Evolutionary conservation across 2,888 invertebrate genomes (phyloP).

Genomic region (Hetaerina titia): DNA sequence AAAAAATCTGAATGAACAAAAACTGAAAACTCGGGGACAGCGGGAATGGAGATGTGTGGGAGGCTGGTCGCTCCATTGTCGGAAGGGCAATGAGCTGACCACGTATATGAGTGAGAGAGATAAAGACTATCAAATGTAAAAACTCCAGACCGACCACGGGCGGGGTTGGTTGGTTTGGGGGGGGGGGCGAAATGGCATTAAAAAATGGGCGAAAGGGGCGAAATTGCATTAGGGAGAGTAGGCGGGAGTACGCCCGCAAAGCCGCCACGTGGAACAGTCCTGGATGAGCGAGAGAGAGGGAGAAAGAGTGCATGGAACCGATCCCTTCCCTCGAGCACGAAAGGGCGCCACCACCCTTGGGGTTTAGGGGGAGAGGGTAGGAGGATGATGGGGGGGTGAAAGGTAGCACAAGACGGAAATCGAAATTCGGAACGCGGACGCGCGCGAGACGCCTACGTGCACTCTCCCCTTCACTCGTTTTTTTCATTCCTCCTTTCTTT

Average conservation of each 20-base stretch:
- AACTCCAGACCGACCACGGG: background rate
- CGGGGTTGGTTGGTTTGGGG: background rate
- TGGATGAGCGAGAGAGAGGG: background rate
- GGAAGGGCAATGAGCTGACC: background rate
- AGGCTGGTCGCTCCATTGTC: background rate
- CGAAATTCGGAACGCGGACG: background rate
- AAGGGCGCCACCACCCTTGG: background rate
- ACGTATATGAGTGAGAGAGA: background rate
- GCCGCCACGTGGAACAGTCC: background rate
- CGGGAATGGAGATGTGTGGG: background rate
- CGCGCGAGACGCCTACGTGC: background rate
- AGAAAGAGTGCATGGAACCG: background rate
- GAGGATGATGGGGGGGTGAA: background rate
- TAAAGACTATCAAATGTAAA: background rate
- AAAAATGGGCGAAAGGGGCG: no score
- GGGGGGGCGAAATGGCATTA: background rate
- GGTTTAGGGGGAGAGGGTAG: no score
- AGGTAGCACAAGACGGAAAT: background rate
- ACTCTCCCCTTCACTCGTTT: background rate
- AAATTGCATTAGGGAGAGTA: background rate
- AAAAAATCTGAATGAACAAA: background rate
- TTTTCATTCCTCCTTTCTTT: background rate
- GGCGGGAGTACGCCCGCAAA: background rate
- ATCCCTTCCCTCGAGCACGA: background rate
- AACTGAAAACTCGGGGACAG: background rate